Percentiles rank a stretch among this genome's conserved stretches.
Evolutionary conservation across 2,888 invertebrate species (phyloP).

Genomic region (Hydropsyche betteni): DNA sequence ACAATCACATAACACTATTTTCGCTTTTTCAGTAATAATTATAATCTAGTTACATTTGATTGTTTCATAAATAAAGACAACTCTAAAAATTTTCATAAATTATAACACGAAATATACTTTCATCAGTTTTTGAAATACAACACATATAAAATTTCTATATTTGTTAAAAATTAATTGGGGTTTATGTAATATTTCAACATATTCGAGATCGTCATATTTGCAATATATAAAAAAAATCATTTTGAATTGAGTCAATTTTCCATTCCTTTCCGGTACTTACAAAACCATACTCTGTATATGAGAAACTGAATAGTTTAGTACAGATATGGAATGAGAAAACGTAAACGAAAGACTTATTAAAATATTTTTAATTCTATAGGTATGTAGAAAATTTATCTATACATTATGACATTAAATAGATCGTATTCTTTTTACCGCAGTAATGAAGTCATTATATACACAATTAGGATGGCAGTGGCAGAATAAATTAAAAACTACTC

Average conservation of each 20-base stretch:
- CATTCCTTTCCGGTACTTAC: no score
- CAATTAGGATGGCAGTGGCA: conserved; percentile 50
- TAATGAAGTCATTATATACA: conserved; percentile 32
- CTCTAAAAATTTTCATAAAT: conserved; percentile 4
- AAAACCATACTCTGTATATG: no score
- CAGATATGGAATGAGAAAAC: no score
- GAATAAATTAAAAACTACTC: conserved; percentile 46
- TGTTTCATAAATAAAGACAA: conserved; percentile 4
- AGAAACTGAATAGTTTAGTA: no score
- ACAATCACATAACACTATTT: background rate
- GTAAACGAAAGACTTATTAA: no score
- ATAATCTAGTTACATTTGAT: conserved; percentile 14
- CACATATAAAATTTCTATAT: conserved; percentile 8
- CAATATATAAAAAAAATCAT: no score
- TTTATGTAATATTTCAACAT: no score
- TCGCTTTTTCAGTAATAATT: background rate
- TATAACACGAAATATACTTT: conserved; percentile 12
- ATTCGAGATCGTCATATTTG: no score
- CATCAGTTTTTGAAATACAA: conserved; percentile 12
- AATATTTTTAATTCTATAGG: no score
- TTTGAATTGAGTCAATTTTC: no score
- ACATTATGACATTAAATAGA: background rate
- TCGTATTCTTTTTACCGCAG: conserved; percentile 16
- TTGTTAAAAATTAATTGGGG: background rate
- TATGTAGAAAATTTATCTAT: conserved; percentile 20